Base-by-base conservation (phyloP, 2,888 invertebrate genomes). In the Caenorhabditis japonica region DNA sequence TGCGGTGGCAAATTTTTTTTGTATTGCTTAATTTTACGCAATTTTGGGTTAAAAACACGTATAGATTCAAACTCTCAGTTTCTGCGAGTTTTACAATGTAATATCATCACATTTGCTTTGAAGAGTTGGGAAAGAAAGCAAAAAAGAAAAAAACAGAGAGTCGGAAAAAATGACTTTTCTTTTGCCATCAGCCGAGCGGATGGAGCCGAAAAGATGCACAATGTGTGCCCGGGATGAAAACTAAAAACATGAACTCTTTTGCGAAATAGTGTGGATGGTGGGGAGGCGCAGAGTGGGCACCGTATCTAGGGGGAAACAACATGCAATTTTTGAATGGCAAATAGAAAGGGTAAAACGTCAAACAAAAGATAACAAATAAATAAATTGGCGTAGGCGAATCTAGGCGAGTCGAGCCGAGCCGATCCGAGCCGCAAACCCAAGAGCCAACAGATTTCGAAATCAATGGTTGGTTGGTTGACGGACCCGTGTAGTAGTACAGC, bases 91-190 rank as follows among this genome's bases (percentile, higher is more conserved):
- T 33, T 34, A 49, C 49, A 49, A 49, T 49, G 49, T 49, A 49
- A 49, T 49, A 49, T 19, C 19, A 46, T 34, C 33, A n/a, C n/a
- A n/a, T n/a, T n/a, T n/a, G n/a, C n/a, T n/a, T n/a, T n/a, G n/a
- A n/a, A n/a, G n/a, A n/a, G n/a, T n/a, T n/a, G n/a, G n/a, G n/a
- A n/a, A n/a, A n/a, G n/a, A n/a, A n/a, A n/a, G n/a, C n/a, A n/a
- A n/a, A n/a, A n/a, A n/a, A n/a, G n/a, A n/a, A n/a, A n/a, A n/a
- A n/a, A n/a, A n/a, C n/a, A n/a, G n/a, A 44, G 19, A 44, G n/a
- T 23, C 43, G 23, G 21, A 56, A 56, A 56, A 56, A 56, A 56
- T 36, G 56, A 23, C 56, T 56, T 23, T 30, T 27, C 43, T 43
- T 19, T 43, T 43, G 21, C 21, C 23, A n/a, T 15, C 21, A 13